These are phyloP conservation scores for Phallusia fumigata DNA, from an alignment of 23 tunicate species.

Conservation along the genomic window DNA sequence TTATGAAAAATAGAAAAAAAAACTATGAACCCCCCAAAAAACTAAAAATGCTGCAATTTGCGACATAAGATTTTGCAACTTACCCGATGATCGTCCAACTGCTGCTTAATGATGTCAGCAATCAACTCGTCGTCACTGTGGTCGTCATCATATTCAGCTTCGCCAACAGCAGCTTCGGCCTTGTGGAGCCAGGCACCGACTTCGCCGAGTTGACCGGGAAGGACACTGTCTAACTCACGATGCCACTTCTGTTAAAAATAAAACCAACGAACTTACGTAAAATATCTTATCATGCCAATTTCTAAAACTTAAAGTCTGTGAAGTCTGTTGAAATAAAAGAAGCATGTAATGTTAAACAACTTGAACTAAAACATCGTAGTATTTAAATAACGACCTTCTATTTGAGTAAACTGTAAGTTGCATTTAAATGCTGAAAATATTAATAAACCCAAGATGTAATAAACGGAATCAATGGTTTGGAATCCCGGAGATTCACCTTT, in stretches of 20 bases:
- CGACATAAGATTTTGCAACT: background rate
- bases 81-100: constrained; percentile 60
- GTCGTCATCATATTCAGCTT: constrained; percentile 29
- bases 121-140: constrained; percentile 42
- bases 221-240: constrained; percentile 73
- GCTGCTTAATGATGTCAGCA: constrained; percentile 38
- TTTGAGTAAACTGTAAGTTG: too few species aligned
- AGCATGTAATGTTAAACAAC: background rate
- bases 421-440: too few species aligned
- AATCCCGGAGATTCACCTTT: too few species aligned
- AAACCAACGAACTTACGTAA: too few species aligned
- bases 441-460: too few species aligned
- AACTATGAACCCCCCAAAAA: too few species aligned
- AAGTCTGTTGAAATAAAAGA: too few species aligned
- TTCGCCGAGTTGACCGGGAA: constrained; percentile 89
- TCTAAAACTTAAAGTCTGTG: too few species aligned
- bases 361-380: constrained; percentile 28
- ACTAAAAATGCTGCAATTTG: too few species aligned
- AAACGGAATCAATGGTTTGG: too few species aligned
- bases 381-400: too few species aligned
- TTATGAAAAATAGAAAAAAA: background rate
- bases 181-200: constrained; percentile 79
- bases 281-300: too few species aligned
- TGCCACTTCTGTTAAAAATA: constrained; percentile 41
- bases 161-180: constrained; percentile 52